Evolutionary conservation across 2,888 invertebrate genomes (phyloP).

Genomic region (Eudasyphora cyanicolor): DNA sequence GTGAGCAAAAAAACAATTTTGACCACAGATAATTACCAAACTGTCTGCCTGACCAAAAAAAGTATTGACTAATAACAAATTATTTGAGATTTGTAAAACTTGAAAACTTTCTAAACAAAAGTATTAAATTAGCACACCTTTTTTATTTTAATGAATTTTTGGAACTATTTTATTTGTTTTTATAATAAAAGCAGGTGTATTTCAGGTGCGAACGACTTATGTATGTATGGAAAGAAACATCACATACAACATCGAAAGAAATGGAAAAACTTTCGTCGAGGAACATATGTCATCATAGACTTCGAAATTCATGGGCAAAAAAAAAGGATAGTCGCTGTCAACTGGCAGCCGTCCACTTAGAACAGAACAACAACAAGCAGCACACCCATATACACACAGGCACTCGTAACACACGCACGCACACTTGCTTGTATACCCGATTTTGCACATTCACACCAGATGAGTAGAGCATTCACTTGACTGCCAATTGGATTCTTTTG

Average conservation of each 20-base stretch:
- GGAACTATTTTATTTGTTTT: not conserved
- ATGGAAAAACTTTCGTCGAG: not conserved
- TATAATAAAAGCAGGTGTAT: conserved; percentile 13
- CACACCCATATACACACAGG: not conserved
- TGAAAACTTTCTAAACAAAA: conserved; percentile 25
- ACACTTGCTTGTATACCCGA: not conserved
- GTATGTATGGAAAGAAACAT: no score
- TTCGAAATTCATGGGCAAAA: not conserved
- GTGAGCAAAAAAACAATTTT: conserved; percentile 2
- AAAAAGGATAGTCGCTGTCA: conserved; percentile 25
- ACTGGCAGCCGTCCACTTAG: not conserved
- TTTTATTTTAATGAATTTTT: not conserved
- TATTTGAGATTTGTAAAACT: conserved; percentile 21
- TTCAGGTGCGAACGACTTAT: conserved; percentile 2
- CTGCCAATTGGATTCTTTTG: conserved; percentile 52
- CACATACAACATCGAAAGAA: not conserved
- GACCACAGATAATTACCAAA: conserved; percentile 24
- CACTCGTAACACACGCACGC: not conserved
- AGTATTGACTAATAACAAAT: conserved; percentile 13
- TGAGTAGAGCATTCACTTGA: conserved; percentile 42
- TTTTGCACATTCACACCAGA: conserved; percentile 32
- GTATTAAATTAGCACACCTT: conserved; percentile 1
- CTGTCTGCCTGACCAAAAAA: conserved; percentile 14
- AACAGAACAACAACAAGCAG: not conserved
- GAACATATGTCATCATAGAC: not conserved